Base-by-base conservation (phyloP, 2,797 vertebrate species). In the Remorina albescens region DNA sequence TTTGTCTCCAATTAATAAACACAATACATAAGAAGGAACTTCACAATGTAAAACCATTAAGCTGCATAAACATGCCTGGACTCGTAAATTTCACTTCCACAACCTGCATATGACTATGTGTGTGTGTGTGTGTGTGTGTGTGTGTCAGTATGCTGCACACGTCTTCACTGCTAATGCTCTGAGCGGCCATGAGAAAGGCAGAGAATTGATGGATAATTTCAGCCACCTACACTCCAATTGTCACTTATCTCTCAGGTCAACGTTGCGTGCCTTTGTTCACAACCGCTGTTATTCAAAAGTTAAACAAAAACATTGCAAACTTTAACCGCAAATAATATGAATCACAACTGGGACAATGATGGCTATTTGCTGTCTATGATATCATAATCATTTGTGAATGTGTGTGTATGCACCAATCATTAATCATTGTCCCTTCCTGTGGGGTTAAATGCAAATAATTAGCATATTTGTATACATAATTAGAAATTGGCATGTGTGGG, bases 161-260 rank as follows among this genome's bases (percentile, higher is more conserved):
- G 47, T 84, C 73, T 61, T 61, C 47, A 11, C 23, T 1, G 21
- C 54, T 19, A 65, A 61, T 0, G 46, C 69, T 51, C 26, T 2
- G 8, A 82, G 79, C 75, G 49, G 75, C 84, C 21, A 5, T 58
- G 30, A 74, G 76, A 66, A 11, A 81, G 25, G 71, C 73, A 70
- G 26, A 11, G 19, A 74, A 74, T 62, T 79, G 86, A 88, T 46
- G 64, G 73, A 81, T 44, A 59, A 51, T 71, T 85, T 83, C 71
- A 67, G 82, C 60, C 62, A 57, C 76, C 73, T 36, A 74, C 15
- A 21, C 62, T 60, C 71, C 54, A 55, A 75, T 76, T 80, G 86
- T 86, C 86, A 68, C 68, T 76, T 67, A 55, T 74, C 68, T 76
- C 90, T 80, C 80, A 63, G 75, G 67, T 88, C 87, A 78, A n/a